phyloP scores from a whole-genome alignment of 2,888 invertebrate species.

The Eilema sororculum region DNA sequence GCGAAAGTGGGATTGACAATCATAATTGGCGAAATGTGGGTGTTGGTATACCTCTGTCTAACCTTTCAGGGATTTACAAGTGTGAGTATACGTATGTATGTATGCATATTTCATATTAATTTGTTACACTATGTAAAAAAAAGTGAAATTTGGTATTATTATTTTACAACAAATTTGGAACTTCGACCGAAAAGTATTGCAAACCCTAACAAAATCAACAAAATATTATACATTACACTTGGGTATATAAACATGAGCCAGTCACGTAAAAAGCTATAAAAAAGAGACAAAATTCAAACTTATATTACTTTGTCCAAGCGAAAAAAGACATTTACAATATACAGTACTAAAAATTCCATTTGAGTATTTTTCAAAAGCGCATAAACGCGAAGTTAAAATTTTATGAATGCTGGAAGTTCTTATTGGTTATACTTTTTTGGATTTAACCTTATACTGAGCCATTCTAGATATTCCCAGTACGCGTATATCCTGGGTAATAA shows the following conservation, averaged over 20 bases:
- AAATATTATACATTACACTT: constrained; percentile 28
- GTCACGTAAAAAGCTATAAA: constrained; percentile 16
- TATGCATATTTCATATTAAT: too few species aligned
- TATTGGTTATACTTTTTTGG: constrained; percentile 54
- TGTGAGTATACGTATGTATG: too few species aligned
- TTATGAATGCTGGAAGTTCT: constrained; percentile 47
- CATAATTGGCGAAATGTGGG: too few species aligned
- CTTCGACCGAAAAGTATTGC: neutral
- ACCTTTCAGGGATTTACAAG: too few species aligned
- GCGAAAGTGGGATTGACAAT: too few species aligned
- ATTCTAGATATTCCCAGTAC: constrained; percentile 57
- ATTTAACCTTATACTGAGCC: constrained; percentile 56
- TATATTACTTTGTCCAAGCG: constrained; percentile 24
- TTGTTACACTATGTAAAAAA: too few species aligned
- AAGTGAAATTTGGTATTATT: too few species aligned
- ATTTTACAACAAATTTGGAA: neutral
- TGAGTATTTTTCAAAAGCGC: constrained; percentile 50
- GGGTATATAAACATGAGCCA: constrained; percentile 18
- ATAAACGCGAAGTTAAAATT: constrained; percentile 43
- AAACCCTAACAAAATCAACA: constrained; percentile 23
- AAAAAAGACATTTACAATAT: constrained; percentile 36
- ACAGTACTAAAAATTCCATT: constrained; percentile 42
- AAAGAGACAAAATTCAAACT: constrained; percentile 30
- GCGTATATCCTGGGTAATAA: constrained; percentile 61
- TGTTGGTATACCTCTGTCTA: too few species aligned